These are phyloP conservation scores for Nothura maculosa DNA, from an alignment of 2,797 vertebrate genomes.

Conservation along the genomic window DNA sequence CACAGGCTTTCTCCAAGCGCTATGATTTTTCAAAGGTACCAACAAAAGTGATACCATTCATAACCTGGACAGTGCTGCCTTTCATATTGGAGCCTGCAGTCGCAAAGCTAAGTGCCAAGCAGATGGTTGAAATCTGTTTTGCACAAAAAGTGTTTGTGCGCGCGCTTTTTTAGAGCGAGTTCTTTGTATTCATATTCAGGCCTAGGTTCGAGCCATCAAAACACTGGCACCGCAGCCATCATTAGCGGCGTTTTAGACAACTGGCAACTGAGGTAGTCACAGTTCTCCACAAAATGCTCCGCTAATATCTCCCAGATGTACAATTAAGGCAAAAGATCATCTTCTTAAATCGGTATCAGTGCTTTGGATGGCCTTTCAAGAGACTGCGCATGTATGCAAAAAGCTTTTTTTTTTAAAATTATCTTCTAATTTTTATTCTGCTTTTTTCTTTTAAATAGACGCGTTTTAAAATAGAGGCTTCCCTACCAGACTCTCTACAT, in stretches of 20 bases:
- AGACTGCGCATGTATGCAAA: slow-evolving; percentile 54
- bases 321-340: slow-evolving; percentile 84
- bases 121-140: slow-evolving; percentile 86
- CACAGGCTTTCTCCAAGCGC: slow-evolving; percentile 60
- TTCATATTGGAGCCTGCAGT: slow-evolving; percentile 81
- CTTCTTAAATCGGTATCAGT: slow-evolving; percentile 77
- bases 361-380: slow-evolving; percentile 73
- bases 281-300: slow-evolving; percentile 80
- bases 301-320: slow-evolving; percentile 83
- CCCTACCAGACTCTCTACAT: not conserved
- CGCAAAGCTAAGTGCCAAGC: slow-evolving; percentile 80
- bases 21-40: slow-evolving; percentile 78
- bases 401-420: slow-evolving; percentile 66
- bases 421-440: slow-evolving; percentile 1
- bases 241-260: slow-evolving; percentile 82
- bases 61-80: slow-evolving; percentile 83
- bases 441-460: slow-evolving; percentile 7
- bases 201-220: slow-evolving; percentile 83
- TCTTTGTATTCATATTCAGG: slow-evolving; percentile 83
- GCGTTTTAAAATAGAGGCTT: slow-evolving; percentile 52
- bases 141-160: slow-evolving; percentile 79
- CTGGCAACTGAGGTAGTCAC: slow-evolving; percentile 83
- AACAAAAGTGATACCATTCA: slow-evolving; percentile 81
- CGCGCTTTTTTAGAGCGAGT: slow-evolving; percentile 60
- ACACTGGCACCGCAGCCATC: slow-evolving; percentile 81